These are phyloP conservation scores for Catotricha subobsoleta DNA, from an alignment of 2,888 invertebrate genomes.

Conservation along the genomic window DNA sequence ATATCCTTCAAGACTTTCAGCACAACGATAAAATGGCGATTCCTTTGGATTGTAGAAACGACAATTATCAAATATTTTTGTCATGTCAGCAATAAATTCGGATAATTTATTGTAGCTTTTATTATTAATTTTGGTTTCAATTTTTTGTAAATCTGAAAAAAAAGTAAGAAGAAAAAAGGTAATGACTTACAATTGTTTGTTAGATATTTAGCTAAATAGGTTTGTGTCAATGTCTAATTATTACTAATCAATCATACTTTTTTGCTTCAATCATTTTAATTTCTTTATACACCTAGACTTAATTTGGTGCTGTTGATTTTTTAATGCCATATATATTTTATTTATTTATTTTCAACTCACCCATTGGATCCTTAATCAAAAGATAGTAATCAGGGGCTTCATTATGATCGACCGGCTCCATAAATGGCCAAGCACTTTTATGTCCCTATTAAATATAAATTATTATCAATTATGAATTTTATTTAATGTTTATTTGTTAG, in stretches of 20 bases:
- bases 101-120: constrained; percentile 70
- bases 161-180: too few species aligned
- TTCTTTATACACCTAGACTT: too few species aligned
- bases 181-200: too few species aligned
- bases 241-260: too few species aligned
- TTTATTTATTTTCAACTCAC: too few species aligned
- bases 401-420: constrained; percentile 89
- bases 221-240: too few species aligned
- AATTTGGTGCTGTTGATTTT: too few species aligned
- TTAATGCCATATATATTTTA: too few species aligned
- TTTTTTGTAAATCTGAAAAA: constrained; percentile 73
- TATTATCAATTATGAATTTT: constrained; percentile 2
- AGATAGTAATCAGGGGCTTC: constrained; percentile 95
- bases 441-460: constrained; percentile 42
- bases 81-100: constrained; percentile 95
- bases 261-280: too few species aligned
- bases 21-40: constrained; percentile 90
- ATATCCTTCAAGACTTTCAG: constrained; percentile 84
- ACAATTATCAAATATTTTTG: constrained; percentile 97
- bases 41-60: constrained; percentile 92
- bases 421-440: constrained; percentile 95
- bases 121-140: constrained; percentile 71
- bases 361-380: constrained; percentile 91
- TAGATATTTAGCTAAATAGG: too few species aligned
- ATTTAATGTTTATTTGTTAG: neutral